These are phyloP conservation scores for Otus scops DNA, from an alignment of 2,797 vertebrate species.

Conservation along the genomic window DNA sequence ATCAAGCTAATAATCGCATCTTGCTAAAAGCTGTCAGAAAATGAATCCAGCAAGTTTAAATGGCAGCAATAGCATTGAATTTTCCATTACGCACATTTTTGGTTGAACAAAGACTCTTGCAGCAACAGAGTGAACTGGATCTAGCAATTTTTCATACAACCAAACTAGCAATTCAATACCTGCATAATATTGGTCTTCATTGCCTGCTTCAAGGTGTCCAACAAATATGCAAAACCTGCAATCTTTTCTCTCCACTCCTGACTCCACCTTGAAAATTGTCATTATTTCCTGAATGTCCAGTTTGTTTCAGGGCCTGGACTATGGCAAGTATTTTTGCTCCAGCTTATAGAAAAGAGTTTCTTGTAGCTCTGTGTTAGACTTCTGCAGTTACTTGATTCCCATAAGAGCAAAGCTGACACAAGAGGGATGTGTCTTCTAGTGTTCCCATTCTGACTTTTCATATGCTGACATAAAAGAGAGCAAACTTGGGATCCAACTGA, in stretches of 20 bases:
- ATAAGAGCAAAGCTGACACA: neutral
- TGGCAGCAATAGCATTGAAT: neutral
- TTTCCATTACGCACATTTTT: neutral
- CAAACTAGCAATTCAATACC: neutral
- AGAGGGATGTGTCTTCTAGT: neutral
- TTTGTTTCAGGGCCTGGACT: neutral
- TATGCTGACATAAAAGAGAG: neutral
- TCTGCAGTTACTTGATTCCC: neutral
- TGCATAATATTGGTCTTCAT: neutral
- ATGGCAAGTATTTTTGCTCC: neutral
- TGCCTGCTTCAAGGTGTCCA: neutral
- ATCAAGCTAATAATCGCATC: neutral
- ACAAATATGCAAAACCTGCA: neutral
- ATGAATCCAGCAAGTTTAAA: neutral
- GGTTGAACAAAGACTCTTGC: neutral
- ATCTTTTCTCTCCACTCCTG: neutral
- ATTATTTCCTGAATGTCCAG: neutral
- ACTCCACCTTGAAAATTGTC: neutral
- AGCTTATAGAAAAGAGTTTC: neutral
- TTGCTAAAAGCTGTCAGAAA: neutral
- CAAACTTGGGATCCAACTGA: neutral
- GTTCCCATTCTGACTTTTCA: neutral
- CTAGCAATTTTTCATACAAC: neutral
- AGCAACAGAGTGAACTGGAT: neutral
- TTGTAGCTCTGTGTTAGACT: neutral